Conservation (phyloP, 2,888 invertebrate genomes). For the Meandrusa payeni region DNA sequence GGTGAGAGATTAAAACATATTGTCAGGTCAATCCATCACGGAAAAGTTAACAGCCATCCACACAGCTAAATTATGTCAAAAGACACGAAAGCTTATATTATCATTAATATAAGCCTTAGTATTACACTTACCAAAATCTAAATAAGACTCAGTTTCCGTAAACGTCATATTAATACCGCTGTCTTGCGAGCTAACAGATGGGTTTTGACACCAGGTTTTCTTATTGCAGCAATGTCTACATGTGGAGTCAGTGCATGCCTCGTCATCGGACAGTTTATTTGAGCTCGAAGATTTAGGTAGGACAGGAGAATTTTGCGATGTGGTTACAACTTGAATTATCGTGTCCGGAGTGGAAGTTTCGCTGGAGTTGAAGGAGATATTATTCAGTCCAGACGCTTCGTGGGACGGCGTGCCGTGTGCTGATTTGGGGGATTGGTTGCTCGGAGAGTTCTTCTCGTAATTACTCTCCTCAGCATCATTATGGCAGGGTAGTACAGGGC, state of each 20-base stretch:
- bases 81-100: too few species aligned
- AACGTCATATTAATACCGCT: constrained; percentile 89
- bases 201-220: constrained; percentile 83
- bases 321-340: constrained; percentile 71
- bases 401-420: constrained; percentile 67
- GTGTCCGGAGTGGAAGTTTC: constrained; percentile 78
- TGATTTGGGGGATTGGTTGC: constrained; percentile 63
- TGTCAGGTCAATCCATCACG: too few species aligned
- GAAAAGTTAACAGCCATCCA: too few species aligned
- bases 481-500: constrained; percentile 60
- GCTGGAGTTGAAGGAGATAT: constrained; percentile 75
- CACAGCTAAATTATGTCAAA: too few species aligned
- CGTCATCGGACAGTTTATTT: constrained; percentile 82
- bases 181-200: constrained; percentile 87
- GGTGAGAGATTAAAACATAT: too few species aligned
- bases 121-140: constrained; percentile 71
- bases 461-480: constrained; percentile 54
- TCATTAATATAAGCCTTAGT: too few species aligned
- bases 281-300: constrained; percentile 79
- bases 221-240: constrained; percentile 74
- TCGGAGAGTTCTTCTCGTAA: constrained; percentile 52
- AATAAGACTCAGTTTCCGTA: constrained; percentile 83
- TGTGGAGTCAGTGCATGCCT: constrained; percentile 67
- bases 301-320: constrained; percentile 58
- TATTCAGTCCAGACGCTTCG: constrained; percentile 67